Percentiles rank a stretch among this genome's conserved stretches.
phyloP scores from a whole-genome alignment of 1,140 invertebrate genomes.

The Thaumetopoea pityocampa region DNA sequence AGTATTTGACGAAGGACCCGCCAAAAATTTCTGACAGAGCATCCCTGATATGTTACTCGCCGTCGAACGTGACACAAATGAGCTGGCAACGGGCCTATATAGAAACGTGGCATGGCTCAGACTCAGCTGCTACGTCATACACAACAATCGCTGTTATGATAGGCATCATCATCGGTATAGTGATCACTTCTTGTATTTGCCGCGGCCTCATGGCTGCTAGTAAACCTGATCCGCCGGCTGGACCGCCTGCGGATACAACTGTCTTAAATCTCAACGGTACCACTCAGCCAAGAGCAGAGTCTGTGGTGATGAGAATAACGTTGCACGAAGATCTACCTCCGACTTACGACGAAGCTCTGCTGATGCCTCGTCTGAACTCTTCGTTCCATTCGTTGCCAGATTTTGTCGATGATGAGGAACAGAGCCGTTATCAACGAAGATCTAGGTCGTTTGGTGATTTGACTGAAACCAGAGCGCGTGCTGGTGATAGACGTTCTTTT shows the following conservation, averaged over 20 bases:
- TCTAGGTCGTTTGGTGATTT: conserved; percentile 64
- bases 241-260: conserved; percentile 66
- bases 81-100: conserved; percentile 81
- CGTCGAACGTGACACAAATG: conserved; percentile 77
- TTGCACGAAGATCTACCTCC: conserved; percentile 80
- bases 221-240: conserved; percentile 64
- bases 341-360: conserved; percentile 83
- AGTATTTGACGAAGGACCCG: conserved; percentile 76
- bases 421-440: conserved; percentile 33
- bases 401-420: conserved; percentile 51
- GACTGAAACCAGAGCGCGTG: conserved; percentile 43
- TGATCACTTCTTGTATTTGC: conserved; percentile 73
- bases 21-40: conserved; percentile 63
- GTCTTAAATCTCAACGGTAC: conserved; percentile 72
- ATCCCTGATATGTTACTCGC: conserved; percentile 77
- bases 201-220: conserved; percentile 73
- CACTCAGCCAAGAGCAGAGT: conserved; percentile 57
- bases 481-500: conserved; percentile 48
- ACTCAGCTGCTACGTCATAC: conserved; percentile 55
- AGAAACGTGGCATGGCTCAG: conserved; percentile 74
- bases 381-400: conserved; percentile 78
- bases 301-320: conserved; percentile 71
- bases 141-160: conserved; percentile 78
- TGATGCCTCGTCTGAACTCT: conserved; percentile 79
- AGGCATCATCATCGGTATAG: conserved; percentile 68